Evolutionary conservation across 2,888 invertebrate species (phyloP).

Genomic region (Hypomecis atomaria): DNA sequence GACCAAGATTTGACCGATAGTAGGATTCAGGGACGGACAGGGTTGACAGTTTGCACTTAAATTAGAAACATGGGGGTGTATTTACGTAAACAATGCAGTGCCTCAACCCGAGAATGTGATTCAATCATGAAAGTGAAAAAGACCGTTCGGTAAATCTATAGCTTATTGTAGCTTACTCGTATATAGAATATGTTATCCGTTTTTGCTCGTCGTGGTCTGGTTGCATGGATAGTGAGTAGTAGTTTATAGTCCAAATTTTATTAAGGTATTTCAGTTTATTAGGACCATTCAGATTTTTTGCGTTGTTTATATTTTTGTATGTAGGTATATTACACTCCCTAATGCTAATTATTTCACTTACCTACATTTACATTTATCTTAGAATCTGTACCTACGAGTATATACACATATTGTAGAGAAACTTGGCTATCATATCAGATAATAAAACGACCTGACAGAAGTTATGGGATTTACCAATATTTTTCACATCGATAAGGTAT

Average conservation of each 20-base stretch:
- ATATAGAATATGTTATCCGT: constrained; percentile 11
- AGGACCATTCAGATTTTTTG: neutral
- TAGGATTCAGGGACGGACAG: constrained; percentile 44
- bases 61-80: constrained; percentile 54
- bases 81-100: constrained; percentile 43
- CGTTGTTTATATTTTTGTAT: too few species aligned
- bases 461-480: too few species aligned
- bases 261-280: neutral
- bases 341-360: too few species aligned
- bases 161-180: constrained; percentile 22
- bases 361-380: too few species aligned
- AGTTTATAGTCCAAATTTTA: neutral
- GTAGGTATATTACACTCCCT: too few species aligned
- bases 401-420: too few species aligned
- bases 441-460: too few species aligned
- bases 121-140: constrained; percentile 44
- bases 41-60: constrained; percentile 50
- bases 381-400: too few species aligned
- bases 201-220: constrained; percentile 10
- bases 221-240: neutral
- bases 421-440: too few species aligned
- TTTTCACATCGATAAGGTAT: too few species aligned
- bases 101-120: constrained; percentile 37
- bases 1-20: constrained; percentile 74
- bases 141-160: constrained; percentile 26